A percentile compares a stretch with the other conserved stretches of the same genome.
Conservation (phyloP, 2,888 invertebrate species). For the Gortyna flavago region DNA sequence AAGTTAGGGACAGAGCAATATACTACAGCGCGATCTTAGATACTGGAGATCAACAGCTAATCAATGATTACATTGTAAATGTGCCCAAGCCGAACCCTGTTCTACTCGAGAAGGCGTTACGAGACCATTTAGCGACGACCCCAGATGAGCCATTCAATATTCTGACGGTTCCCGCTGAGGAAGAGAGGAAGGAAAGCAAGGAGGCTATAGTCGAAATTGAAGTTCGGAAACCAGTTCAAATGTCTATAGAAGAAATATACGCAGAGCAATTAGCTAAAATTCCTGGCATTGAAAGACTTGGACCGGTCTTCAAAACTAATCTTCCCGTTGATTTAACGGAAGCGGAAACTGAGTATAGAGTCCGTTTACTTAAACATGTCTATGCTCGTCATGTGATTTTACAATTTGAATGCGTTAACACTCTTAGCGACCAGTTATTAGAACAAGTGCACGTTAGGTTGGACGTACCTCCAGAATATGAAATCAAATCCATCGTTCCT, state of each 20-base stretch:
- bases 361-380: conserved; percentile 96
- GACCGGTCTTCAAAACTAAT: conserved; percentile 97
- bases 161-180: conserved; percentile 95
- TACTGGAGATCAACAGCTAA: conserved; percentile 92
- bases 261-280: conserved; percentile 94
- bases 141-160: conserved; percentile 95
- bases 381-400: conserved; percentile 96
- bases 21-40: conserved; percentile 97
- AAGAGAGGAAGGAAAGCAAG: conserved; percentile 95
- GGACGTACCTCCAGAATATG: conserved; percentile 95
- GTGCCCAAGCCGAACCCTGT: conserved; percentile 95
- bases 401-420: conserved; percentile 99
- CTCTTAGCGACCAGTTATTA: conserved; percentile 97
- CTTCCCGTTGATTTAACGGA: conserved; percentile 97
- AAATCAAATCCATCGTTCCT: conserved; percentile 92
- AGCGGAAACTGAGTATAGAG: conserved; percentile 98
- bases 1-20: conserved; percentile 99
- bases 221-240: conserved; percentile 95
- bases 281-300: conserved; percentile 95
- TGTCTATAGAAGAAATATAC: conserved; percentile 96
- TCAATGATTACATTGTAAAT: conserved; percentile 94
- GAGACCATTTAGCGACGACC: conserved; percentile 94
- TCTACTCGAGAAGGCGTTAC: conserved; percentile 96
- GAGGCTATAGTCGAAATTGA: conserved; percentile 92
- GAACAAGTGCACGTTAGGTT: conserved; percentile 97